Conservation (phyloP, 2,113 vertebrate species). For the Rhinichthys klamathensis region DNA sequence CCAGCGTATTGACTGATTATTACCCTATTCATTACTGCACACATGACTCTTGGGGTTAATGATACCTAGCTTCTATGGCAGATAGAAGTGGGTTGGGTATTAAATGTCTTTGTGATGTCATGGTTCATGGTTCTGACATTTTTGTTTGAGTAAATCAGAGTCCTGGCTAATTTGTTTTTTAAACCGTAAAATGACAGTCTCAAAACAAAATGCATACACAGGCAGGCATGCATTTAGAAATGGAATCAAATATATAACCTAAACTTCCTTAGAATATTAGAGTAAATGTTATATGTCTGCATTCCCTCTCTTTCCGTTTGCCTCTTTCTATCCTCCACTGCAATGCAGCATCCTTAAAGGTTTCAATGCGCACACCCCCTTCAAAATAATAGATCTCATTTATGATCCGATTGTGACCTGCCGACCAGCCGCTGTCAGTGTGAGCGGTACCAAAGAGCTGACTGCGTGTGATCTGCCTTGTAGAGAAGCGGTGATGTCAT, state of each 20-base stretch:
- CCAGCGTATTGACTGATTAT: conserved; percentile 22
- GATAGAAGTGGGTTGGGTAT: background rate
- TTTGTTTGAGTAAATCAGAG: background rate
- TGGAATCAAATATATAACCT: background rate
- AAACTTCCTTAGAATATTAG: background rate
- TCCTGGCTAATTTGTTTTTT: background rate
- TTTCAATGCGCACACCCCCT: conserved; percentile 39
- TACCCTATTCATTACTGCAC: conserved; percentile 3
- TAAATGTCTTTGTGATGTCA: conserved; percentile 21
- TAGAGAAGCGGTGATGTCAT: background rate
- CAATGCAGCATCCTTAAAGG: conserved; percentile 46
- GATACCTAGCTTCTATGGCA: background rate
- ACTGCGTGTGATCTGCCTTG: background rate
- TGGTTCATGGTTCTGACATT: background rate
- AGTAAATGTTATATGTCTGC: background rate
- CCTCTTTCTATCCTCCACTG: conserved; percentile 39
- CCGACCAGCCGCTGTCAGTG: background rate
- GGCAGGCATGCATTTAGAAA: background rate
- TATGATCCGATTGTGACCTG: background rate
- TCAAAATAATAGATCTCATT: background rate
- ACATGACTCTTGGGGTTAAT: conserved; percentile 37
- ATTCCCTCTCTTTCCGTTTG: background rate
- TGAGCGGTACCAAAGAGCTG: background rate
- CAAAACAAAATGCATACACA: background rate
- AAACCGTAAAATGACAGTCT: background rate